phyloP scores from a whole-genome alignment of 1,140 invertebrate genomes.

The Diachasma alloeum region DNA sequence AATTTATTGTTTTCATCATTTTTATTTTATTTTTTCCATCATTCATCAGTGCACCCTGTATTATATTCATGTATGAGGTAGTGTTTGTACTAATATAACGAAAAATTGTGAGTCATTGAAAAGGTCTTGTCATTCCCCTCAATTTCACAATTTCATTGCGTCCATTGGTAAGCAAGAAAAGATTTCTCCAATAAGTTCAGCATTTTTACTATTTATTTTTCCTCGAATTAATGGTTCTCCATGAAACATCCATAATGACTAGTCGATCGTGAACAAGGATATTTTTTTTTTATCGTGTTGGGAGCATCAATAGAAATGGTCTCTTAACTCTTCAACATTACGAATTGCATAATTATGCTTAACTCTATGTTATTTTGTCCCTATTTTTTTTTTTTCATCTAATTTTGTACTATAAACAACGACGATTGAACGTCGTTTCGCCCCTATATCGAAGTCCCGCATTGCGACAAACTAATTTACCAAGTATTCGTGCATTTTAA shows the following conservation, averaged over 20 bases:
- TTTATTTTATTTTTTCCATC: slow-evolving; percentile 26
- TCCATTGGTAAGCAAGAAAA: not conserved
- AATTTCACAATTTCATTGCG: not conserved
- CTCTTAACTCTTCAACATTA: slow-evolving; percentile 28
- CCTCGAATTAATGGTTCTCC: not conserved
- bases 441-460: slow-evolving; percentile 48
- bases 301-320: not conserved
- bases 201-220: not conserved
- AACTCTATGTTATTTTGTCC: slow-evolving; percentile 45
- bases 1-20: slow-evolving; percentile 21
- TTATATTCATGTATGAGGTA: slow-evolving; percentile 58
- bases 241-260: slow-evolving; percentile 1
- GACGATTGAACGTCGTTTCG: slow-evolving; percentile 40
- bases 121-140: slow-evolving; percentile 38
- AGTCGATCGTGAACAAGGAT: not conserved
- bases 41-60: slow-evolving; percentile 58
- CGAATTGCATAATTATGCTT: slow-evolving; percentile 40
- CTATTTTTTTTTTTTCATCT: slow-evolving; percentile 24
- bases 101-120: slow-evolving; percentile 42
- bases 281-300: not conserved
- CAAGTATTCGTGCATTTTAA: slow-evolving; percentile 29
- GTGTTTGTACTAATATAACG: slow-evolving; percentile 59
- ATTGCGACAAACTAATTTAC: slow-evolving; percentile 35
- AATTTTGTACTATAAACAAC: slow-evolving; percentile 63
- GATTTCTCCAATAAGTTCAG: slow-evolving; percentile 33